Base-by-base conservation (phyloP, 2,113 vertebrate genomes). In the Equus przewalskii region DNA sequence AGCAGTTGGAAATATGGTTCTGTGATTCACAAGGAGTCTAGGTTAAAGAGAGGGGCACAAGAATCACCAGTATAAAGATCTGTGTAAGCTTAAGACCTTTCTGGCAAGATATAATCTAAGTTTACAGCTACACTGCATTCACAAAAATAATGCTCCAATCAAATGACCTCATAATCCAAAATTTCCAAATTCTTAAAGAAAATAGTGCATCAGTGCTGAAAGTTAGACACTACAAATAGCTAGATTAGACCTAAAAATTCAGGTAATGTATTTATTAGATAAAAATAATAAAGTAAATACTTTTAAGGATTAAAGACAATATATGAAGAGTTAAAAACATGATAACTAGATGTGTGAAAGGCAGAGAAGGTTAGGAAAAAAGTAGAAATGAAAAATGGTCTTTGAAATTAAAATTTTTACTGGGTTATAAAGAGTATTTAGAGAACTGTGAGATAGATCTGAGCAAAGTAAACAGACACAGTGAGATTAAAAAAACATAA, bases 81-180 rank as follows among this genome's bases (percentile, higher is more conserved):
- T 90, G 12, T 79, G 69, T 21, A 89, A 83, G 94, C 51, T 78
- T 90, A 93, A 92, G 22, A 78, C 26, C 51, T 92, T 49, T 86
- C 15, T 95, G 46, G 9, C 51, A 91, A 56, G 24, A 19, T 92
- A n/a, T 7, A 84, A 26, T 92, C 30, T 69, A 82, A 84, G 10
- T 92, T 62, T 89, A 49, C 3, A 82, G 13, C 7, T 90, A 15
- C 2, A 22, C 7, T 75, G 41, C 15, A 70, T 96, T 76, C 64
- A 56, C 28, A 82, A 6, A 84, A 93, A 76, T 93, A 91, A 18
- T 91, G 28, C 9, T 95, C 79, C 33, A 86, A 0, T 83, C 10
- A 86, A 93, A 94, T 94, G 33, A 88, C 36, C 28, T 72, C 22
- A 60, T 90, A 78, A 65, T 92, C 4, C 24, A 92, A 46, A 84